phyloP scores from a whole-genome alignment of 2,113 vertebrate genomes.

The Xenopus laevis region DNA sequence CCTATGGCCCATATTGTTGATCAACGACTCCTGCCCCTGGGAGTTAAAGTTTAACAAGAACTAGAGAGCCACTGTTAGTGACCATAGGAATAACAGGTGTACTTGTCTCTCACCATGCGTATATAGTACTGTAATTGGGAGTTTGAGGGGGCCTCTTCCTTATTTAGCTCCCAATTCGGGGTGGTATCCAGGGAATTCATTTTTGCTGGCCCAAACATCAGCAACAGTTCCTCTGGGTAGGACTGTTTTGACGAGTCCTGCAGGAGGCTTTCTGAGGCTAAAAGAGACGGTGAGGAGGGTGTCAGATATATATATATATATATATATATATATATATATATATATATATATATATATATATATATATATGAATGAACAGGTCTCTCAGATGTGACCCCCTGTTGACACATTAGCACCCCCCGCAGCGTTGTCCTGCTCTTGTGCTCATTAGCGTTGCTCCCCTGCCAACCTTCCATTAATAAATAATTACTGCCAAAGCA shows the following conservation, averaged over 20 bases:
- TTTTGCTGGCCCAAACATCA: background rate
- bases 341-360: background rate
- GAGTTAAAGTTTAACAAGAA: too few species aligned
- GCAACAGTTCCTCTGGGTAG: constrained; percentile 47
- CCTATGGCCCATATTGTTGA: too few species aligned
- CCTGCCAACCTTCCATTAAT: constrained; percentile 9
- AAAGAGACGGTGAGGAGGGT: background rate
- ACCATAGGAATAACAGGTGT: too few species aligned
- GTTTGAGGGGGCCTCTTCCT: constrained; percentile 28
- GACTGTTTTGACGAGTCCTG: constrained; percentile 47
- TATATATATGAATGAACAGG: constrained; percentile 12
- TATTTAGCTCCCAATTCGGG: background rate
- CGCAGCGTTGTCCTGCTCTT: background rate
- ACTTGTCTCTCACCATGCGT: constrained; percentile 45
- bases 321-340: too few species aligned
- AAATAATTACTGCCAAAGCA: constrained; percentile 1
- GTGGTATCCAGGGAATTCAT: background rate
- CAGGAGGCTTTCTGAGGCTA: constrained; percentile 2
- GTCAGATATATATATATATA: background rate
- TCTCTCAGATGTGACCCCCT: constrained; percentile 10
- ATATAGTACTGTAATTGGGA: constrained; percentile 57
- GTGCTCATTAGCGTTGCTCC: constrained; percentile 28
- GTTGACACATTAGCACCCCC: constrained; percentile 1
- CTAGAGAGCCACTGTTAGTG: too few species aligned
- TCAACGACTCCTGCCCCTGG: too few species aligned